Base-by-base conservation (phyloP, 2,888 invertebrate genomes). In the Campoplex nolae region DNA sequence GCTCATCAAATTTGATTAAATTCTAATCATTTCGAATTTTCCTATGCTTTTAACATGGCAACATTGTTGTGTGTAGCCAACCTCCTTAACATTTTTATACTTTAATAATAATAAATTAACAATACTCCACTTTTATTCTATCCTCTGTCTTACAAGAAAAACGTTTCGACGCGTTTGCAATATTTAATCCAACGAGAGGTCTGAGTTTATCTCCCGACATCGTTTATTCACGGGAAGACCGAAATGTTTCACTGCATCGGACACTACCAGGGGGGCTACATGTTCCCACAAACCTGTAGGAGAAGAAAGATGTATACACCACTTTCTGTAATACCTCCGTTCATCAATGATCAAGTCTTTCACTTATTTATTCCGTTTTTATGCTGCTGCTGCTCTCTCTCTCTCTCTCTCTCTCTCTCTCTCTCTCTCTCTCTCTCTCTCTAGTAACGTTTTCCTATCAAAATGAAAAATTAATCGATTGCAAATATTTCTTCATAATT, bases 241-340 rank as follows among this genome's bases (percentile, higher is more conserved):
- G 87, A 87, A 84, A 87, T 84, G 83, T 84, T 84, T 87, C 84
- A 71, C 80, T 81, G 84, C 80, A 85, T 81, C 76, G 80, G 76
- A 80, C 70, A 65, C 23, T 8, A 23, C 45, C n/a, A 38, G 38
- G 56, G 65, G 58, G 62, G 62, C 48, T 70, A 80, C 80, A 65
- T 16, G 32, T 77, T 85, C 58, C 71, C 75, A n/a, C 56, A 70
- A 71, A 71, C 23, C 23, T 80, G 74, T 28, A 51, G n/a, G 45
- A 32, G 9, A 18, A 62, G 68, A 65, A 54, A 73, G 56, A 84
- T 68, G 74, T 67, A 75, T 76, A 70, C 54, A 62, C 48, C 48
- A 62, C 28, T 16, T 56, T 73, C 51, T 32, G 65, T 81, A 81
- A 75, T 42, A 23, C 23, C 45, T 23, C 1, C 3, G 62, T 62